Conservation (phyloP, 1,140 invertebrate genomes). For the Cydia splendana region DNA sequence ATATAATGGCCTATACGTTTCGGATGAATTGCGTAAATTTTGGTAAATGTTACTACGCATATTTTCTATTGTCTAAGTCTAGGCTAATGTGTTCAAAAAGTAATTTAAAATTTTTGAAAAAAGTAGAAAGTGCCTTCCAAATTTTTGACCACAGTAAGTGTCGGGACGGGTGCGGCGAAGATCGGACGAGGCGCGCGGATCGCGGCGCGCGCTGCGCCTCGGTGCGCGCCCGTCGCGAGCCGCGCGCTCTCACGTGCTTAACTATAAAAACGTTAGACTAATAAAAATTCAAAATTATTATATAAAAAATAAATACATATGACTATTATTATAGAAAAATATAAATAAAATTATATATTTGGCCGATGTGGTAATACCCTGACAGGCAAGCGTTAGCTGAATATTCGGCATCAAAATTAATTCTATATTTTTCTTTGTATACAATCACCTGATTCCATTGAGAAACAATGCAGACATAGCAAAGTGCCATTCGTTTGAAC, state of each 20-base stretch:
- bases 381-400: conserved; percentile 75
- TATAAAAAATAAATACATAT: conserved; percentile 77
- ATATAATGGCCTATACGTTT: conserved; percentile 77
- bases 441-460: conserved; percentile 50
- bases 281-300: conserved; percentile 79
- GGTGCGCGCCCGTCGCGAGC: conserved; percentile 44
- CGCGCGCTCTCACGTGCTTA: conserved; percentile 55
- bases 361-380: conserved; percentile 77
- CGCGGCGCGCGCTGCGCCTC: conserved; percentile 35
- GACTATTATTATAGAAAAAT: conserved; percentile 77
- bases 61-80: conserved; percentile 79
- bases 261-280: conserved; percentile 74
- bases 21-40: conserved; percentile 76
- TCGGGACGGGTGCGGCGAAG: conserved; percentile 73
- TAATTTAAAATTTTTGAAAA: conserved; percentile 72
- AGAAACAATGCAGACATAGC: conserved; percentile 68
- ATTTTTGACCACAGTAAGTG: conserved; percentile 79
- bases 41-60: conserved; percentile 79
- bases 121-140: conserved; percentile 80
- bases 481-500: conserved; percentile 75
- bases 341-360: conserved; percentile 78
- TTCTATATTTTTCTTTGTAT: conserved; percentile 61
- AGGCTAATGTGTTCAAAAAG: conserved; percentile 79
- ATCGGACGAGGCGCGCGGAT: conserved; percentile 51
- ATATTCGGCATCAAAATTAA: conserved; percentile 76